Base-by-base conservation (phyloP, 2,888 invertebrate species). In the Mamestra brassicae region DNA sequence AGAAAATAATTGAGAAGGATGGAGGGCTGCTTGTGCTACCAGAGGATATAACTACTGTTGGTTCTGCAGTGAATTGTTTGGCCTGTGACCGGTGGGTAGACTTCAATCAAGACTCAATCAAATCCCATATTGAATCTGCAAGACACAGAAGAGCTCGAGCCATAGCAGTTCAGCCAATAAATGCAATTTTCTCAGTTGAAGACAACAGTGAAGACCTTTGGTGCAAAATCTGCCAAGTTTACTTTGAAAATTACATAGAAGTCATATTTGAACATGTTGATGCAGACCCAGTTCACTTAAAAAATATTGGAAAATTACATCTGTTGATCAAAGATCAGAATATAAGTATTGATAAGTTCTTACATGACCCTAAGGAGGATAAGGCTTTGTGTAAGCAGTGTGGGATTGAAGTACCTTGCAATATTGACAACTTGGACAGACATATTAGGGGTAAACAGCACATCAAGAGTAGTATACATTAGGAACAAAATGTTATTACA, bases 211-310 rank as follows among this genome's bases (percentile, higher is more conserved):
- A 89, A n/a, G 89, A 91, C 42, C 72, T 93, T 7, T 94, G 91
- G 92, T 94, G 94, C 69, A 94, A 94, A 87, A 85, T 94, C 15
- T 94, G 94, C 65, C 87, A 91, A 80, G 79, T 85, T 13, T 93
- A 90, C 72, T 90, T 94, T 71, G 89, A 91, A 72, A 94, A 94
- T 72, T 92, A 90, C 36, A 86, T 93, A 4, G 91, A 91, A 78
- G 63, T 87, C 5, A 89, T 93, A 77, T 87, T 92, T 74, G 89
- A 92, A 52, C 94, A 94, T 88, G 89, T 93, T 17, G 88, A 91
- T 72, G 85, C 91, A 78, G 80, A 89, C 62, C 77, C 79, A 0
- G 84, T 86, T 5, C 92, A 93, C 87, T 74, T 83, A 26, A 84
- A 74, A 52, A 85, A 78, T 47, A 79, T 92, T 11, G 66, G 64